Conservation (phyloP, 2,113 vertebrate genomes). For the Syngnathus floridae region DNA sequence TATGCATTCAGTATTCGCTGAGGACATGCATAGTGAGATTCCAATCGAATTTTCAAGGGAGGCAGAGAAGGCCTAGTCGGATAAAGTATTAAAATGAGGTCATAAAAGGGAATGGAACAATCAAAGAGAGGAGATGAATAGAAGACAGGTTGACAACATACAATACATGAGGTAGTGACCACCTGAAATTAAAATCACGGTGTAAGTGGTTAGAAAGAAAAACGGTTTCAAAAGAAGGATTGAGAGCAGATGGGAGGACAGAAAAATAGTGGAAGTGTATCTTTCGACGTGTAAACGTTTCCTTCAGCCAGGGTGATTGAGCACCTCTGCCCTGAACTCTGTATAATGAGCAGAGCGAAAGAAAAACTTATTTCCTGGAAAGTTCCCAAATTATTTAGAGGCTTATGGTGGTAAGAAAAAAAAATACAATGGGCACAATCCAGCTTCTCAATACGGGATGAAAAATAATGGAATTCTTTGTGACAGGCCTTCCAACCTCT, state of each 20-base stretch:
- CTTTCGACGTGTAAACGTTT: constrained; percentile 66
- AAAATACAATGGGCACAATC: constrained; percentile 76
- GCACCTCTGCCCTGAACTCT: constrained; percentile 73
- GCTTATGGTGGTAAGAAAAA: constrained; percentile 49
- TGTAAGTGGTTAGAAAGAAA: constrained; percentile 30
- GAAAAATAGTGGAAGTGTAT: constrained; percentile 41
- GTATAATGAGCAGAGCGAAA: constrained; percentile 70
- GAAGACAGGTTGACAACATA: constrained; percentile 7
- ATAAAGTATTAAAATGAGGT: constrained; percentile 7
- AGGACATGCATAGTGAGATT: neutral
- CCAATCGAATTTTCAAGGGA: neutral
- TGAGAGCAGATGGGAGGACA: constrained; percentile 56
- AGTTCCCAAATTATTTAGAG: constrained; percentile 77
- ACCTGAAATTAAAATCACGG: constrained; percentile 17
- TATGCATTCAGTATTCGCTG: neutral
- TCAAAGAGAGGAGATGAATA: neutral
- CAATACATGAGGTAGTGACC: neutral
- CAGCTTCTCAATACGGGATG: constrained; percentile 72
- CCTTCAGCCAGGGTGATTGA: constrained; percentile 69
- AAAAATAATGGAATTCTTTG: constrained; percentile 79
- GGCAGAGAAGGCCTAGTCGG: neutral
- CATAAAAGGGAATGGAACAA: constrained; percentile 4
- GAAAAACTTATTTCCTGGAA: constrained; percentile 69
- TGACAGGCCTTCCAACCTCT: constrained; percentile 73
- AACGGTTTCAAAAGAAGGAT: constrained; percentile 42